phyloP scores from a whole-genome alignment of 30 jellyfish, hydroid and myxozoan genomes.

The Pelagia noctiluca region DNA sequence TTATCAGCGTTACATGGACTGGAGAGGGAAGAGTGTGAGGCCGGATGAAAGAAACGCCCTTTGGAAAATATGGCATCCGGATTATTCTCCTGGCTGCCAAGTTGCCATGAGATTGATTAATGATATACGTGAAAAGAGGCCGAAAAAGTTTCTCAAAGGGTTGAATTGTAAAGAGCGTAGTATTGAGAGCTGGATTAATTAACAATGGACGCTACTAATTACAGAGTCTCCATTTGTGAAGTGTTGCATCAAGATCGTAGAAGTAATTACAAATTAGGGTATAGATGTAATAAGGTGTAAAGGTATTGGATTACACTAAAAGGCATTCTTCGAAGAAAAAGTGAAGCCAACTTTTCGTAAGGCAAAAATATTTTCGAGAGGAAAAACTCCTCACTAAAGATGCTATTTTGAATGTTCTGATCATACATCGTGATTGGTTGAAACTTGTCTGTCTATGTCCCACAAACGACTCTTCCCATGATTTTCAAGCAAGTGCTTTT shows the following conservation, averaged over 20 bases:
- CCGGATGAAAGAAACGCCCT: slow-evolving; percentile 36
- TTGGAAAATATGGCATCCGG: slow-evolving; percentile 63
- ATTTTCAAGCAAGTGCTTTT: too few species aligned
- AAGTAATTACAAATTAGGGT: background rate
- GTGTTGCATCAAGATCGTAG: background rate
- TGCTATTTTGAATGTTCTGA: too few species aligned
- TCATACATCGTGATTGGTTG: too few species aligned
- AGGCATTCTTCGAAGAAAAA: background rate
- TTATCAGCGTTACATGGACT: slow-evolving; percentile 52
- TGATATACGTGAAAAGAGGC: background rate
- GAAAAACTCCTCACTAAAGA: too few species aligned
- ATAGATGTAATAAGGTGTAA: background rate
- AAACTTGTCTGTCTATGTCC: too few species aligned
- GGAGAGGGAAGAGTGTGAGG: slow-evolving; percentile 34
- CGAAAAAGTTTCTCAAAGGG: slow-evolving; percentile 7
- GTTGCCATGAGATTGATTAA: slow-evolving; percentile 49
- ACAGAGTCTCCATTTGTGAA: background rate
- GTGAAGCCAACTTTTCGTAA: background rate
- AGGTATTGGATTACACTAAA: background rate
- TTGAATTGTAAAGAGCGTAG: slow-evolving; percentile 44
- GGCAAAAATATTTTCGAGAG: background rate
- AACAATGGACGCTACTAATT: background rate
- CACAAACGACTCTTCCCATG: too few species aligned
- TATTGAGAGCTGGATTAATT: slow-evolving; percentile 45
- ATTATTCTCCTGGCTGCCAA: slow-evolving; percentile 70